Evolutionary conservation across 2,113 vertebrate species (phyloP).

Genomic region (Gobio gobio): DNA sequence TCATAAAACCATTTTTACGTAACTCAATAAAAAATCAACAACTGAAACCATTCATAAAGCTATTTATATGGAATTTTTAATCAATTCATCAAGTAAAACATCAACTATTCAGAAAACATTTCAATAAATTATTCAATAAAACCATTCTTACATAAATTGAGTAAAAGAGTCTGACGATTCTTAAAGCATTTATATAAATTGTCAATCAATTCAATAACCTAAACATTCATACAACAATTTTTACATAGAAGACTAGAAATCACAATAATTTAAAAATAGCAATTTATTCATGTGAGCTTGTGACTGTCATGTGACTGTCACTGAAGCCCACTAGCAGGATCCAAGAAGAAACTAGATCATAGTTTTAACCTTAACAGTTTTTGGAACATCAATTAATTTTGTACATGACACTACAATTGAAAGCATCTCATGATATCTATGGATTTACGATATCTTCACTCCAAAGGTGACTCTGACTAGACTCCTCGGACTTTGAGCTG

Average conservation of each 20-base stretch:
- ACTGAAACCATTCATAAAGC: not conserved
- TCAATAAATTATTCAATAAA: not conserved
- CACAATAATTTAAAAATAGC: too few species aligned
- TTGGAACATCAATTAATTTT: not conserved
- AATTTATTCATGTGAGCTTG: too few species aligned
- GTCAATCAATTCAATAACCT: not conserved
- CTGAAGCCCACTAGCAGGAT: not conserved
- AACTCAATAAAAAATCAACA: not conserved
- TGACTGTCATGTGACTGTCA: too few species aligned
- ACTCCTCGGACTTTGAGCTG: slow-evolving; percentile 55
- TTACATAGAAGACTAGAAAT: too few species aligned
- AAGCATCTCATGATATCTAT: slow-evolving; percentile 18
- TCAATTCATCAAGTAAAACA: not conserved
- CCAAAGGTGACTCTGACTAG: slow-evolving; percentile 36
- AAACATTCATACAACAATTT: not conserved
- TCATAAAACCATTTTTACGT: not conserved
- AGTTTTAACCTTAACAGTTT: not conserved
- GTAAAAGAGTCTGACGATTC: not conserved
- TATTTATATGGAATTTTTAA: not conserved
- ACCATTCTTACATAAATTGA: not conserved
- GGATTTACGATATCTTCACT: slow-evolving; percentile 28
- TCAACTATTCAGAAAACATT: too few species aligned
- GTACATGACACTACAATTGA: not conserved
- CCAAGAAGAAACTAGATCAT: not conserved
- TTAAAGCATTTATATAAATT: not conserved